A percentile compares a stretch with the other conserved stretches of the same genome.
phyloP scores from a whole-genome alignment of 2,888 invertebrate species.

The Sisyra terminalis region DNA sequence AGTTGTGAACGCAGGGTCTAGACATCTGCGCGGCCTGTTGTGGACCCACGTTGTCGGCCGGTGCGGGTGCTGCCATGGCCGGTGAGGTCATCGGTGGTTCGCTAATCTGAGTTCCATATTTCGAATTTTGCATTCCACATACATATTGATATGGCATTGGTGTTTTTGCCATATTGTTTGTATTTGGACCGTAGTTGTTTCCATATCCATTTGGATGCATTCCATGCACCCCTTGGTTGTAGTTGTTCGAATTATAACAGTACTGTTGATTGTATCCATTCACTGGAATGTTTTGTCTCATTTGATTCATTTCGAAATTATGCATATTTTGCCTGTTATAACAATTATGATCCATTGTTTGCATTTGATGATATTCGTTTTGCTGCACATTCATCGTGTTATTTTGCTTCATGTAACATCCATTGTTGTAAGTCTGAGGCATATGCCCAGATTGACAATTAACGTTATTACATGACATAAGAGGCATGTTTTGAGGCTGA shows the following conservation, averaged over 20 bases:
- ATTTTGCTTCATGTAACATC: background rate
- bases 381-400: background rate
- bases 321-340: background rate
- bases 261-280: slow-evolving; percentile 15
- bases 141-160: slow-evolving; percentile 14
- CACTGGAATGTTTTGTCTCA: slow-evolving; percentile 9
- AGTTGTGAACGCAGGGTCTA: slow-evolving; percentile 20
- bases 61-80: slow-evolving; percentile 23
- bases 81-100: slow-evolving; percentile 21
- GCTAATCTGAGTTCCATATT: slow-evolving; percentile 1
- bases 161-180: slow-evolving; percentile 5
- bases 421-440: slow-evolving; percentile 8
- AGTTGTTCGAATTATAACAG: slow-evolving; percentile 14
- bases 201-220: too few relatives aligned
- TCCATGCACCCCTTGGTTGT: slow-evolving; percentile 10
- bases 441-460: slow-evolving; percentile 7
- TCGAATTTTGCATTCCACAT: slow-evolving; percentile 11
- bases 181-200: slow-evolving; percentile 7
- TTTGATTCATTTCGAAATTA: slow-evolving; percentile 11
- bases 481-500: too few relatives aligned
- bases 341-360: background rate
- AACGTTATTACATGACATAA: background rate
- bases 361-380: background rate
- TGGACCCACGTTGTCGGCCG: slow-evolving; percentile 18
- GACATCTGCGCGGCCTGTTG: slow-evolving; percentile 24